Evolutionary conservation across 2,888 invertebrate genomes (phyloP).

Genomic region (Minunthozetes semirufus): DNA sequence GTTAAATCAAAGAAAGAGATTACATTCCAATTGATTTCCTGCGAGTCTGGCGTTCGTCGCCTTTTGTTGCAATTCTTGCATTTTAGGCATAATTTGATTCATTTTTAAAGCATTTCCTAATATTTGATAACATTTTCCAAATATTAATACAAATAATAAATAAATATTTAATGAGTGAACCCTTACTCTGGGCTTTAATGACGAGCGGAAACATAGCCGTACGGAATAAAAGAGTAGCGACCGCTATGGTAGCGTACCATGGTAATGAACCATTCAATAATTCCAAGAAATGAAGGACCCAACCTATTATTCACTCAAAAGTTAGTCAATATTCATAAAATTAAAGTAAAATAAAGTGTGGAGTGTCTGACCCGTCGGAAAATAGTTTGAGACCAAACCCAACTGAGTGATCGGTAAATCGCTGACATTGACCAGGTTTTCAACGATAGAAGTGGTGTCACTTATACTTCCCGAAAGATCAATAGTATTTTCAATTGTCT

Average conservation of each 20-base stretch:
- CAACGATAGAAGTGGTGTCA: background rate
- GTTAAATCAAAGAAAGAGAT: background rate
- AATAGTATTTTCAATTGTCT: background rate
- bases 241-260: slow-evolving; percentile 84
- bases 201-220: slow-evolving; percentile 74
- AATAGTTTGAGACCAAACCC: slow-evolving; percentile 25
- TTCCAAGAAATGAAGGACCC: slow-evolving; percentile 30
- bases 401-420: slow-evolving; percentile 8
- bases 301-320: slow-evolving; percentile 12
- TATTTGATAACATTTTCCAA: background rate
- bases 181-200: slow-evolving; percentile 52
- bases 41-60: slow-evolving; percentile 75
- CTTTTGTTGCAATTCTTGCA: slow-evolving; percentile 71
- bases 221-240: slow-evolving; percentile 73
- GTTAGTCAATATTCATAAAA: background rate
- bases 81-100: slow-evolving; percentile 76
- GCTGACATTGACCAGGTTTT: background rate
- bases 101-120: slow-evolving; percentile 63
- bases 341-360: background rate
- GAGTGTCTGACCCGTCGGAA: slow-evolving; percentile 10
- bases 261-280: slow-evolving; percentile 59
- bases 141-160: background rate
- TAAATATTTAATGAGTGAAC: background rate
- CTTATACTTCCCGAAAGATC: background rate
- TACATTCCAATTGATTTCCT: slow-evolving; percentile 70